Evolutionary conservation across 2,113 vertebrate species (phyloP).

Genomic region (Narcine bancroftii): DNA sequence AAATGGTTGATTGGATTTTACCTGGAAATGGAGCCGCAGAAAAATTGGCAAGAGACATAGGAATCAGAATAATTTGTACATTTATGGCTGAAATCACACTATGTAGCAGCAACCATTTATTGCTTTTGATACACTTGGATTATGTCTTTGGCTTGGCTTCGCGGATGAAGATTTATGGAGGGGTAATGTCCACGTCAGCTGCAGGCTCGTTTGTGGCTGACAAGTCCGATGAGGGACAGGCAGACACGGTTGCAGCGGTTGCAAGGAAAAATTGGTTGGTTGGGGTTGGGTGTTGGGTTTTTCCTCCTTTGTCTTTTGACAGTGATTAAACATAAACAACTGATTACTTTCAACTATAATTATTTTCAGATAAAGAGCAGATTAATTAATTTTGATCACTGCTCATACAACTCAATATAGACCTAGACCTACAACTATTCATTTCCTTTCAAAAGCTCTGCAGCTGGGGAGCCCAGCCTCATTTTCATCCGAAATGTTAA

Average conservation of each 20-base stretch:
- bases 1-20: conserved; percentile 2
- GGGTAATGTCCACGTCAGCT: no score
- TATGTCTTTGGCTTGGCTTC: no score
- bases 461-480: background rate
- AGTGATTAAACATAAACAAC: background rate
- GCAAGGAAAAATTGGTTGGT: no score
- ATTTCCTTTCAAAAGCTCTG: no score
- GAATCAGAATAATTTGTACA: background rate
- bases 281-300: no score
- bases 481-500: no score
- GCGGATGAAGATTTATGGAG: no score
- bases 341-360: background rate
- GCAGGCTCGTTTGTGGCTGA: no score
- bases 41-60: background rate
- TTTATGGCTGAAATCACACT: background rate
- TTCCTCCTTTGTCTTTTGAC: no score
- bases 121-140: background rate
- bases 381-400: conserved; percentile 1
- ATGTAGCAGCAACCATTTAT: background rate
- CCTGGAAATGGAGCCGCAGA: conserved; percentile 2
- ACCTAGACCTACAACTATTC: no score
- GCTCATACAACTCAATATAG: background rate
- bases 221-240: no score
- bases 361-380: background rate
- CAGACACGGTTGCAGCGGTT: no score